A percentile compares a stretch with the other conserved stretches of the same genome.
Evolutionary conservation across 2,797 vertebrate genomes (phyloP).

Genomic region (Cossypha caffra): DNA sequence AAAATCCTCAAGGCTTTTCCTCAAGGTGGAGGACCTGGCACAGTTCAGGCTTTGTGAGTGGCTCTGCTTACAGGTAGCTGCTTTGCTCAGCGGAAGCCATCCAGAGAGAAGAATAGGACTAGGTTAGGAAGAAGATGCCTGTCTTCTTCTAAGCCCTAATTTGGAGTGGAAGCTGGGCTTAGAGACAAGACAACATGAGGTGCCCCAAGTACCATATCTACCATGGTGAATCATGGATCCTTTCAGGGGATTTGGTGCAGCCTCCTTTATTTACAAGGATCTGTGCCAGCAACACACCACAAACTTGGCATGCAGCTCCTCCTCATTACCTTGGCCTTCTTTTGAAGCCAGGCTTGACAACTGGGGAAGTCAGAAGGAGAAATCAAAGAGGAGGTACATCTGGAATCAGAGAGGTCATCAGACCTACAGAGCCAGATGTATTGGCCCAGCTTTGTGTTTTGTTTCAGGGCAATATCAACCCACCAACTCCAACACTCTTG

Average conservation of each 20-base stretch:
- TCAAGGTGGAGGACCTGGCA: neutral
- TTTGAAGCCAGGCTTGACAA: neutral
- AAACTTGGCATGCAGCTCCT: neutral
- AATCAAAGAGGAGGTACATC: neutral
- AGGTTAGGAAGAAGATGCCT: neutral
- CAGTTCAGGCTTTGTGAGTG: neutral
- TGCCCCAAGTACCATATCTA: neutral
- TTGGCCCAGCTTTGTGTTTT: accelerated
- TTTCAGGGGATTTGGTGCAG: neutral
- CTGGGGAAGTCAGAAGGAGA: neutral
- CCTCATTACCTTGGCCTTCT: accelerated
- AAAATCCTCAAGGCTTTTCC: neutral
- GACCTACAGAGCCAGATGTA: neutral
- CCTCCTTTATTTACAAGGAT: neutral
- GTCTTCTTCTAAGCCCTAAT: neutral
- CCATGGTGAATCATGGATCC: neutral
- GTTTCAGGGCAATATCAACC: neutral
- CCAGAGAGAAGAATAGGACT: neutral
- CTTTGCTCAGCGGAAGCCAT: neutral
- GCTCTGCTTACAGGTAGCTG: neutral
- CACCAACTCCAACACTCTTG: neutral
- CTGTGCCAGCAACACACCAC: neutral
- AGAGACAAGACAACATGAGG: accelerated
- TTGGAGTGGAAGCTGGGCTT: neutral
- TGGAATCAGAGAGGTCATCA: neutral